A percentile compares a stretch with the other conserved stretches of the same genome.
Evolutionary conservation across 1,140 invertebrate genomes (phyloP).

Genomic region (Caenorhabditis latens): DNA sequence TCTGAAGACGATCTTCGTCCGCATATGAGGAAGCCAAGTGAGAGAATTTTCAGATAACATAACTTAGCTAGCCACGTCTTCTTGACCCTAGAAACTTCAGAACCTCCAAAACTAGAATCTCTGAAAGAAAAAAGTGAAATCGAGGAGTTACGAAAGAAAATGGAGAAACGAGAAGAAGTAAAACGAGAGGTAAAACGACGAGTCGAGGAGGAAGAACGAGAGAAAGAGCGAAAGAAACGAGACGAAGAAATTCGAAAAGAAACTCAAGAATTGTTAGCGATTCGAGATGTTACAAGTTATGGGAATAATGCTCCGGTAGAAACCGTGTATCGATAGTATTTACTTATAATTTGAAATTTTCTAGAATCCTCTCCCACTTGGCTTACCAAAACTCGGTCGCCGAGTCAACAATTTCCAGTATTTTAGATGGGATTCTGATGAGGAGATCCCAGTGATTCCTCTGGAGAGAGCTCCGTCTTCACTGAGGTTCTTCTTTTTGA

Average conservation of each 20-base stretch:
- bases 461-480: neutral
- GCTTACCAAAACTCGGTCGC: slow-evolving; percentile 6
- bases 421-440: slow-evolving; percentile 45
- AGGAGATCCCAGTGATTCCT: slow-evolving; percentile 7
- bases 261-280: slow-evolving; percentile 11
- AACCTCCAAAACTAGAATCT: neutral
- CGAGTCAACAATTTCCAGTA: slow-evolving; percentile 34
- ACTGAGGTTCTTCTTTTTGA: neutral
- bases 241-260: slow-evolving; percentile 19
- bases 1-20: slow-evolving; percentile 37
- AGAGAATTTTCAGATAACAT: neutral
- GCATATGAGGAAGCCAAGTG: slow-evolving; percentile 33
- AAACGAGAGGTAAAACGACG: slow-evolving; percentile 7
- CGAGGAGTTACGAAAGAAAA: neutral
- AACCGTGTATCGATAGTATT: neutral
- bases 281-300: neutral
- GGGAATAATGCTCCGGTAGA: neutral
- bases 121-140: neutral
- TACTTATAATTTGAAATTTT: neutral
- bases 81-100: neutral
- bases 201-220: slow-evolving; percentile 9
- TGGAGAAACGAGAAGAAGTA: slow-evolving; percentile 3
- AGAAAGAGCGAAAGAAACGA: neutral
- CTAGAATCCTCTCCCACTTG: neutral
- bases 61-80: neutral